Evolutionary conservation across 2,797 vertebrate genomes (phyloP), one percentile per base, ranked within the genome.

Genomic region (Sebastes nivosus): DNA sequence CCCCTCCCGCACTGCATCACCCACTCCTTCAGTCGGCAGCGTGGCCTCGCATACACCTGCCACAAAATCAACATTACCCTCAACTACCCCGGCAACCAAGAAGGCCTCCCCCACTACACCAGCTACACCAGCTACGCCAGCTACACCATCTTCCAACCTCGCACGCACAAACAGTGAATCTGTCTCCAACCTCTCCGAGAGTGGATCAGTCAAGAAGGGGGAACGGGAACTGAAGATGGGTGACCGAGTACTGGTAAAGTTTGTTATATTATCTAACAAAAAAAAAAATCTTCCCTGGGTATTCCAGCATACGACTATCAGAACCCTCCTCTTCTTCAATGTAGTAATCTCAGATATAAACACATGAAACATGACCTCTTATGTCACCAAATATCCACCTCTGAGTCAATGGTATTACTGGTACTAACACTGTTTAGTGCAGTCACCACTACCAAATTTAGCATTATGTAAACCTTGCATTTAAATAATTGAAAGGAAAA

Each of bases 221-320:
- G 98, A 99, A 82, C 91, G 98, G 55, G 99, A 99, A 79, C 96
- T 99, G 86, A 99, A 97, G 95, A 97, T 98, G 10, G 97, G 97
- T 4, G 99, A 99, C 72, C 92, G 99, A 32, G 98, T 99, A 22
- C 85, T 99, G 98, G 99, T 99, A 95, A 97, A 95, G 67, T 69
- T 89, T 83, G 10, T 71, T 60, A 24, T 2, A 34, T 52, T 79
- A 36, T 67, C 30, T 42, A 12, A 55, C 22, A 34, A 1, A 72
- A 18, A 69, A 69, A 67, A 9, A 3, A 1, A 38, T 77, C 34
- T 42, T 52, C 2, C 8, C 8, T 59, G n/a, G 16, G 13, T 30
- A 60, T 75, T 76, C 72, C n/a, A 66, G 27, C 22, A 66, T 61
- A 67, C n/a, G 74, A 79, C 81, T 69, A 32, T 34, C 27, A 1